A percentile compares a stretch with the other conserved stretches of the same genome.
Conservation (phyloP, 2,888 invertebrate species). For the Scaptomyza caliginosa region DNA sequence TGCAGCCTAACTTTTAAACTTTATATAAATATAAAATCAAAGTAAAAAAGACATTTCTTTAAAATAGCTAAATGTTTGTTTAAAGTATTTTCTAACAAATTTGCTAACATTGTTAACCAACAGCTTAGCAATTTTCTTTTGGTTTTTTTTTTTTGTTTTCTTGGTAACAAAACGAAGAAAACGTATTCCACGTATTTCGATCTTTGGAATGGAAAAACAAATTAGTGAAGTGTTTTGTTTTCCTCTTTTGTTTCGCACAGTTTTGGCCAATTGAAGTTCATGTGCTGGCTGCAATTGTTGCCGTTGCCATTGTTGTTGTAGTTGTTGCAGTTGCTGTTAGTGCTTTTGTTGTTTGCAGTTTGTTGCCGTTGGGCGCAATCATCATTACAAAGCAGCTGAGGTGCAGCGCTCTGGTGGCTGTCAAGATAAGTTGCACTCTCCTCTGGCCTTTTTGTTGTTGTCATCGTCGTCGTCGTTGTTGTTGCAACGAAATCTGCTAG, state of each 20-base stretch:
- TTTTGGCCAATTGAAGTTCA: constrained; percentile 53
- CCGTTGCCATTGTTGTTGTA: constrained; percentile 10
- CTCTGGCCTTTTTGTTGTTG: constrained; percentile 16
- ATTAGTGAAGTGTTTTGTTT: constrained; percentile 22
- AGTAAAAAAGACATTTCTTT: neutral
- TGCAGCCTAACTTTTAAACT: too few species aligned
- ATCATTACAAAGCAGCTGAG: constrained; percentile 61
- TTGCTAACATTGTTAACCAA: neutral
- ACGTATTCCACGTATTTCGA: constrained; percentile 3
- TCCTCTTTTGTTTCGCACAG: constrained; percentile 14
- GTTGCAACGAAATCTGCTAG: constrained; percentile 31
- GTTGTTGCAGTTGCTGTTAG: neutral
- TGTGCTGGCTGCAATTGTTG: constrained; percentile 49
- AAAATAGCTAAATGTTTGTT: too few species aligned
- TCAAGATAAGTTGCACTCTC: constrained; percentile 49
- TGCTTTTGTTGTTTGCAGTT: constrained; percentile 7
- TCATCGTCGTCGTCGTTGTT: neutral
- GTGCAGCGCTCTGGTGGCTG: constrained; percentile 54
- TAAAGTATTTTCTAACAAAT: neutral
- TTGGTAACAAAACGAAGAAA: neutral
- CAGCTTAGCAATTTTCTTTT: too few species aligned
- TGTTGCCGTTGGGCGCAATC: constrained; percentile 52
- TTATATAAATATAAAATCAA: too few species aligned
- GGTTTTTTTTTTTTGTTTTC: too few species aligned
- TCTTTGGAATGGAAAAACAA: constrained; percentile 25